phyloP scores from a whole-genome alignment of 2,888 invertebrate species.

The Drosophila villosipedis region DNA sequence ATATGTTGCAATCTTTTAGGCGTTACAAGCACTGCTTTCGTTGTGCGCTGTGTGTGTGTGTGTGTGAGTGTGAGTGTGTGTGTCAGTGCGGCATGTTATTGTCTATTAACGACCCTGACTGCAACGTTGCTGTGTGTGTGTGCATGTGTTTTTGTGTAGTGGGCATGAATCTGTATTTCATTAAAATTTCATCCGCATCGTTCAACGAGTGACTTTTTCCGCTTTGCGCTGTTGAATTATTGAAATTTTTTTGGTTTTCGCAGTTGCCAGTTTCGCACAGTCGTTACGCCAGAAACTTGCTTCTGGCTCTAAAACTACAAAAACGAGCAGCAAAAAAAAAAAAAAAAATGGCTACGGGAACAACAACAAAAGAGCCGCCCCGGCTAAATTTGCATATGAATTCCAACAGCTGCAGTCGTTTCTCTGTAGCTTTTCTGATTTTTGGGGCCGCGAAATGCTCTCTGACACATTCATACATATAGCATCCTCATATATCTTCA shows the following conservation, averaged over 20 bases:
- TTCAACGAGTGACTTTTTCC: conserved; percentile 81
- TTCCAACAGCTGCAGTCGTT: conserved; percentile 61
- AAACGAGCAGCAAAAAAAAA: conserved; percentile 1
- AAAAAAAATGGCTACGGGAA: background rate
- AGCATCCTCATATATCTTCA: conserved; percentile 6
- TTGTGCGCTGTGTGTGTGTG: conserved; percentile 48
- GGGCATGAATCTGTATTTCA: conserved; percentile 78
- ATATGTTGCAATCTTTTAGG: conserved; percentile 79
- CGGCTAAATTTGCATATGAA: conserved; percentile 67
- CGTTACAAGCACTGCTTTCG: conserved; percentile 61
- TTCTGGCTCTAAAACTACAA: conserved; percentile 25
- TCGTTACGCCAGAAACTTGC: conserved; percentile 38
- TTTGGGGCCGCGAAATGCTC: conserved; percentile 49
- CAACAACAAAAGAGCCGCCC: conserved; percentile 23
- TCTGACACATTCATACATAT: conserved; percentile 38
- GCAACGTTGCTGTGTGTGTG: conserved; percentile 25
- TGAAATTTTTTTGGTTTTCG: conserved; percentile 73
- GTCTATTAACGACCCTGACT: conserved; percentile 70
- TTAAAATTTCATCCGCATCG: conserved; percentile 82
- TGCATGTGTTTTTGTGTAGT: conserved; percentile 31
- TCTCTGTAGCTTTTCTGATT: conserved; percentile 48
- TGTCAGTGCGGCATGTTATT: conserved; percentile 66
- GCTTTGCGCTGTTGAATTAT: conserved; percentile 80
- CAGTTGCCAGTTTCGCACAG: conserved; percentile 63
- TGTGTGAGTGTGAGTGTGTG: background rate